Evolutionary conservation across 2,888 invertebrate species (phyloP), one percentile per base, ranked within the genome.

Genomic region (Calliphora vomitoria): DNA sequence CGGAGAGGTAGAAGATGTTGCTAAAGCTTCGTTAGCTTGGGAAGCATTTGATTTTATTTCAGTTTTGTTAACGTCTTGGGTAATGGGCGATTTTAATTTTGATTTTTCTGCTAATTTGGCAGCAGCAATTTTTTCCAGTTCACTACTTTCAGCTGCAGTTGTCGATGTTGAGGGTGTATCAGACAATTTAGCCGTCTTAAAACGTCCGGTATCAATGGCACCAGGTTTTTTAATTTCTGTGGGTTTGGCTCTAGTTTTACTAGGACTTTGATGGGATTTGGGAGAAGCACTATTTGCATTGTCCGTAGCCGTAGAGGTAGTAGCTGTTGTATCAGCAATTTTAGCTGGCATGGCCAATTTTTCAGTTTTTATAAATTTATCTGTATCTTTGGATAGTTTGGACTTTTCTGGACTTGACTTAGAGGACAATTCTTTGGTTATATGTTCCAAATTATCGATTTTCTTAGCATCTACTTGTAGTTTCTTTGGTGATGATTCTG

Each of bases 51-150:
- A 13, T 75, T 69, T 75, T 35, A 4, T 50, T 35, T 75, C 71
- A 18, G 38, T 15, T 60, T 66, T 66, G 4, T 78, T 78, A 18
- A n/a, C 55, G 4, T 44, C 53, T 66, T 72, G 80, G 13, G 88
- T 38, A 13, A 20, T 15, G 6, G 88, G 66, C n/a, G 89, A 79
- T n/a, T 86, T 90, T 3, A 89, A 83, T 72, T 84, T 85, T 3
- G 87, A 69, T n/a, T 58, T 66, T 31, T 82, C 78, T 5, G 89
- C 47, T 4, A 82, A 88, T 66, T 88, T 88, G 0, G 79, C 60
- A 5, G 88, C 89, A 8, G 90, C 89, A n/a, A 89, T 78, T 78
- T 91, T 91, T 81, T 91, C 90, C 20, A 90, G 72, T 71, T 91
- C 91, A 66, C 89, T 89, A 3, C 35, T 20, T 41, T 74, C 58